Conservation (phyloP, 1,140 invertebrate genomes). For the Apis mellifera region DNA sequence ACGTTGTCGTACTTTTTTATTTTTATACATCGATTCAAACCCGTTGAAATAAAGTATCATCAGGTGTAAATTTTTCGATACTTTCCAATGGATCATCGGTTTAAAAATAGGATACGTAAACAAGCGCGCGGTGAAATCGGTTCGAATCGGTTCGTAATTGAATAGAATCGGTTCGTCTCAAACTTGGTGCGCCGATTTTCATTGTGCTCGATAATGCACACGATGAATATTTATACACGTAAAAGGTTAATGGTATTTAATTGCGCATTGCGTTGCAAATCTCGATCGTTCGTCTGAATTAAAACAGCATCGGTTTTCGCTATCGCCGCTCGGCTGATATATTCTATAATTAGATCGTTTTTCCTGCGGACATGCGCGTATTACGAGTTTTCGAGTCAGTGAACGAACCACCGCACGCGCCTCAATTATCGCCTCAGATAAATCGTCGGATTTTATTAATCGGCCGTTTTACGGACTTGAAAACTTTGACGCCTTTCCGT, state of each 20-base stretch:
- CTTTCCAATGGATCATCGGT: background rate
- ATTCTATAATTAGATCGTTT: slow-evolving; percentile 29
- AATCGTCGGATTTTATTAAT: slow-evolving; percentile 16
- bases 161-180: background rate
- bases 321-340: background rate
- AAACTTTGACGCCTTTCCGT: background rate
- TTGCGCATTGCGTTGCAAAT: slow-evolving; percentile 74
- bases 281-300: slow-evolving; percentile 29
- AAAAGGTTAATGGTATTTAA: slow-evolving; percentile 77
- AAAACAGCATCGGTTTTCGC: slow-evolving; percentile 31
- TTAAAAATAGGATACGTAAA: background rate
- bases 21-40: background rate
- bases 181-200: slow-evolving; percentile 4
- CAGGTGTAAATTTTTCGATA: too few species aligned
- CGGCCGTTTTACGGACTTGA: background rate
- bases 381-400: slow-evolving; percentile 30
- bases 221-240: slow-evolving; percentile 74
- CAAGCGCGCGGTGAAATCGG: too few species aligned
- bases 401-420: slow-evolving; percentile 9
- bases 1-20: background rate
- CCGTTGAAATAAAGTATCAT: background rate
- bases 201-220: slow-evolving; percentile 66
- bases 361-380: background rate
- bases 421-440: slow-evolving; percentile 25
- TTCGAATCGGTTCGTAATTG: too few species aligned